These are phyloP conservation scores for Drosophila funebris DNA, from an alignment of 1,140 invertebrate species.

Conservation along the genomic window DNA sequence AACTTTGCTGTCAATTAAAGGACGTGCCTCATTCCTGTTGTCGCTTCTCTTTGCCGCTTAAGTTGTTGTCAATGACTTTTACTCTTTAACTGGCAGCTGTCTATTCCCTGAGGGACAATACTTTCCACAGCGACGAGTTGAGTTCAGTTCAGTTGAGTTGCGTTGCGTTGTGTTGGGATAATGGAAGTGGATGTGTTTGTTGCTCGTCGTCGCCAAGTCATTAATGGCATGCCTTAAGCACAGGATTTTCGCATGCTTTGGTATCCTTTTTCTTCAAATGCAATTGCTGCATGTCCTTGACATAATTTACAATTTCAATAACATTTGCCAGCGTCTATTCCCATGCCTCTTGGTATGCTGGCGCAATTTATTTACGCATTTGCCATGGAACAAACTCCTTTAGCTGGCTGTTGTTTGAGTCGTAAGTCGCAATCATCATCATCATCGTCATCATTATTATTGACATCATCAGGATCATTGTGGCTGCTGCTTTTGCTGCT, in stretches of 20 bases:
- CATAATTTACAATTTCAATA: slow-evolving; percentile 82
- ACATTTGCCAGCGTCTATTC: slow-evolving; percentile 29
- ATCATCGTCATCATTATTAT: slow-evolving; percentile 2
- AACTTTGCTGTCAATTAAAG: slow-evolving; percentile 71
- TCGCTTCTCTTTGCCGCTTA: slow-evolving; percentile 12
- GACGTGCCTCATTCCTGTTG: slow-evolving; percentile 10
- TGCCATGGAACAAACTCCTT: slow-evolving; percentile 55
- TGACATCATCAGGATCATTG: slow-evolving; percentile 10
- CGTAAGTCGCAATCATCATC: slow-evolving; percentile 55
- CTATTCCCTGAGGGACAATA: slow-evolving; percentile 51
- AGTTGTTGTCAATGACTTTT: slow-evolving; percentile 71
- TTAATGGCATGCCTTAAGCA: slow-evolving; percentile 31
- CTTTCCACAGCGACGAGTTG: slow-evolving; percentile 22
- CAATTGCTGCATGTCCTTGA: slow-evolving; percentile 69
- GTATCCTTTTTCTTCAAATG: slow-evolving; percentile 18
- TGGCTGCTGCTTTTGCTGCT: background rate
- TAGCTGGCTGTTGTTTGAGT: slow-evolving; percentile 12
- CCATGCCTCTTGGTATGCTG: slow-evolving; percentile 6
- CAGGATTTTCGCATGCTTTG: slow-evolving; percentile 31
- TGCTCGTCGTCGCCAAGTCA: slow-evolving; percentile 20
- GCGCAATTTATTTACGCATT: slow-evolving; percentile 69
- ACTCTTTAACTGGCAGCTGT: slow-evolving; percentile 73
- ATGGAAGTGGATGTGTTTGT: slow-evolving; percentile 6
- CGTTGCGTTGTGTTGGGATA: background rate
- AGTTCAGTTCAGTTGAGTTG: too few relatives aligned